These are phyloP conservation scores for Eupeodes luniger DNA, from an alignment of 2,888 invertebrate genomes.

Conservation along the genomic window DNA sequence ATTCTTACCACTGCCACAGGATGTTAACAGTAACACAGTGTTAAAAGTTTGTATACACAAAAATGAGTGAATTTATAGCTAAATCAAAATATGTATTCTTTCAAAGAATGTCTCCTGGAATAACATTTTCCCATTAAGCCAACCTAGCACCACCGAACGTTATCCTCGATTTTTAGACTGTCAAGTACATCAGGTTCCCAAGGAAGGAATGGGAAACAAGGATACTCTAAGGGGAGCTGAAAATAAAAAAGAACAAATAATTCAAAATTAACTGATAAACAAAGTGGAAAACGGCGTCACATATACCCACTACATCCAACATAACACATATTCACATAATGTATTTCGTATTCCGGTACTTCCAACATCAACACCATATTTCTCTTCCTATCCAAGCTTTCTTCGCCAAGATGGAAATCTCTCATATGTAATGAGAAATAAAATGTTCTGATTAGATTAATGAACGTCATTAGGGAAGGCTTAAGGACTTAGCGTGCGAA, in stretches of 20 bases:
- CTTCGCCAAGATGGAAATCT: conserved; percentile 22
- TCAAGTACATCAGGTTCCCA: neutral
- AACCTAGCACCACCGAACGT: conserved; percentile 7
- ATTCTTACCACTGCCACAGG: conserved; percentile 55
- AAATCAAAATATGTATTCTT: conserved; percentile 22
- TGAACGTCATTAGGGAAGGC: conserved; percentile 56
- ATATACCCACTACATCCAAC: neutral
- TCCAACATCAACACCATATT: neutral
- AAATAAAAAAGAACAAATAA: neutral
- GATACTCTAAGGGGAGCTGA: no score
- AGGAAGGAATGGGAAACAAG: neutral
- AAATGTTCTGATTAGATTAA: conserved; percentile 68
- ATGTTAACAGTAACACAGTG: conserved; percentile 65
- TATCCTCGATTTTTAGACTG: neutral
- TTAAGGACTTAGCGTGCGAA: conserved; percentile 10
- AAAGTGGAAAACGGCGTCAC: conserved; percentile 45
- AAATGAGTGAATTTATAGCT: conserved; percentile 39
- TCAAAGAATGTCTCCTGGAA: conserved; percentile 42
- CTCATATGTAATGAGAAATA: conserved; percentile 66
- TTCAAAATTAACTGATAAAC: conserved; percentile 63
- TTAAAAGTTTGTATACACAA: conserved; percentile 50
- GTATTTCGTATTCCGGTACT: neutral
- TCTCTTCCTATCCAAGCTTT: neutral
- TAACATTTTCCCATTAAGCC: conserved; percentile 61
- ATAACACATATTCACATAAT: neutral